These are phyloP conservation scores for Sphaeridia pumilis DNA, from an alignment of 2,888 invertebrate species.

Conservation along the genomic window DNA sequence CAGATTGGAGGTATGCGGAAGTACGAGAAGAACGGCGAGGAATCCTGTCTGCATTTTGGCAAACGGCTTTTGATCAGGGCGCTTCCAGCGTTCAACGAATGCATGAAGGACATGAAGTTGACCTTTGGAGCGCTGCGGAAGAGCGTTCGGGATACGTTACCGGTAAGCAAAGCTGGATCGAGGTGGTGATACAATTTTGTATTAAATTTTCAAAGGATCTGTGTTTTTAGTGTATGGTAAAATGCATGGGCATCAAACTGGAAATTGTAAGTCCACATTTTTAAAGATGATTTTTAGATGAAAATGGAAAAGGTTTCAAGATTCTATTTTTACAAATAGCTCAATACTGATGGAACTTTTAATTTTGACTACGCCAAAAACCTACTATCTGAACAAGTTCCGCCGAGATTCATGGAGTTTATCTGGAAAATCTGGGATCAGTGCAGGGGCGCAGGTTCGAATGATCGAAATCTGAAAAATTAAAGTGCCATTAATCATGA, in stretches of 20 bases:
- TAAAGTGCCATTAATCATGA: no score
- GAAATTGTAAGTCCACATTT: constrained; percentile 3
- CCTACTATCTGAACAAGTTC: neutral
- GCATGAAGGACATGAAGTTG: constrained; percentile 14
- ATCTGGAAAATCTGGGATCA: constrained; percentile 6
- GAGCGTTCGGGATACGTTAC: neutral
- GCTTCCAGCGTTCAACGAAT: constrained; percentile 11
- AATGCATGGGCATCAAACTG: constrained; percentile 12
- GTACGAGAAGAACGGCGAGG: constrained; percentile 10
- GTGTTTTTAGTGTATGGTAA: constrained; percentile 11
- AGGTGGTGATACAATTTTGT: neutral
- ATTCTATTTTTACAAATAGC: neutral
- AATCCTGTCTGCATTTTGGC: constrained; percentile 6
- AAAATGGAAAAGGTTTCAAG: neutral
- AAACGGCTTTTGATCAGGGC: constrained; percentile 2
- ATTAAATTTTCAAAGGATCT: neutral
- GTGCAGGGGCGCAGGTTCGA: constrained; percentile 7
- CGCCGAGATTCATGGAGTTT: constrained; percentile 3
- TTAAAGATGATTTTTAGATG: neutral
- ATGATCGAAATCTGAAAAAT: no score
- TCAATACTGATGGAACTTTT: constrained; percentile 4
- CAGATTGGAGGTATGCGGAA: constrained; percentile 6
- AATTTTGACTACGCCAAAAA: constrained; percentile 8
- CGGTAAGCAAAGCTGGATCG: neutral
- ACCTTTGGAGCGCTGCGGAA: constrained; percentile 4